phyloP scores from a whole-genome alignment of 92 coral and sea anemone genomes.

The Scolanthus callimorphus region DNA sequence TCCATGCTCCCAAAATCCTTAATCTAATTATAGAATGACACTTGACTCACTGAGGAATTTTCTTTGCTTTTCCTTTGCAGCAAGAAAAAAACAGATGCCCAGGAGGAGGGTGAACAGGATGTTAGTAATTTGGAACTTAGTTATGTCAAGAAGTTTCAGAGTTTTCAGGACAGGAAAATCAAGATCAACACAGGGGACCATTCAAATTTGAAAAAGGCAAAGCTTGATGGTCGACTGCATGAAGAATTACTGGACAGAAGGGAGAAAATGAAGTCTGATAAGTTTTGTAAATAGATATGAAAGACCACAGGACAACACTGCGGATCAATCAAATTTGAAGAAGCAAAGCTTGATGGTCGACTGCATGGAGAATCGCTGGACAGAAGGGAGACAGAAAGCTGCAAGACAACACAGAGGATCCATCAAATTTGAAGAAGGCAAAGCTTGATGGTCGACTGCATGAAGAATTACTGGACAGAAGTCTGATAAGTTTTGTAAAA shows the following conservation, averaged over 20 bases:
- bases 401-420: constrained; percentile 70
- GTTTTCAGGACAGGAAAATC: constrained; percentile 90
- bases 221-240: constrained; percentile 71
- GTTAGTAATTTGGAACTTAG: constrained; percentile 81
- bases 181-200: constrained; percentile 73
- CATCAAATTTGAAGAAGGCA: constrained; percentile 73
- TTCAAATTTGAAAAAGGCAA: constrained; percentile 74
- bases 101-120: constrained; percentile 74
- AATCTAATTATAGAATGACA: too few species aligned
- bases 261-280: constrained; percentile 98
- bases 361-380: too few species aligned
- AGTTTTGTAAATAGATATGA: constrained; percentile 87
- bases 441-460: constrained; percentile 74
- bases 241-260: constrained; percentile 91
- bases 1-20: too few species aligned
- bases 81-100: constrained; percentile 54
- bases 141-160: constrained; percentile 95
- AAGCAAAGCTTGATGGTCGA: too few species aligned
- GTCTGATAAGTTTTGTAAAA: constrained; percentile 96
- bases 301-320: too few species aligned
- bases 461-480: constrained; percentile 92
- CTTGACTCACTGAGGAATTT: background rate
- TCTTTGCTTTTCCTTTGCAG: constrained; percentile 34
- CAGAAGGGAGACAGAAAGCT: constrained; percentile 87
- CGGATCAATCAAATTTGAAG: too few species aligned